phyloP scores from a whole-genome alignment of 92 coral and sea anemone genomes.

The Zoanthus sociatus region DNA sequence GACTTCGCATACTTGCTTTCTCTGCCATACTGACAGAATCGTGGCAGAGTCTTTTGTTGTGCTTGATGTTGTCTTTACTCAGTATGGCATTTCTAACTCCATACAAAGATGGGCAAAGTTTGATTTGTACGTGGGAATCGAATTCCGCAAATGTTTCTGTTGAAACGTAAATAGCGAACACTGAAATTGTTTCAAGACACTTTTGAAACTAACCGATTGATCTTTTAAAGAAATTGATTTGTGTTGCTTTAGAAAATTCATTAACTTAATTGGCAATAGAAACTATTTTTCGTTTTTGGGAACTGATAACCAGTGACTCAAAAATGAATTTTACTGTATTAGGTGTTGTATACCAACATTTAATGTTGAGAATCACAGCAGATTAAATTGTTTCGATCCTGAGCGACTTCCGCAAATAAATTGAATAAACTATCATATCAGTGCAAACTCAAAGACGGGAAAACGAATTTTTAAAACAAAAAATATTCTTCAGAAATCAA shows the following conservation, averaged over 20 bases:
- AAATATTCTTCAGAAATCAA: too few relatives aligned
- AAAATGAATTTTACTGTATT: not conserved
- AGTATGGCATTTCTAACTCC: slow-evolving; percentile 17
- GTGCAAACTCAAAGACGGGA: too few relatives aligned
- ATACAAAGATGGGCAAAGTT: slow-evolving; percentile 37
- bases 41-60: slow-evolving; percentile 22
- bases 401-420: too few relatives aligned
- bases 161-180: not conserved
- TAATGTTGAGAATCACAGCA: too few relatives aligned
- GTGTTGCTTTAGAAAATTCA: too few relatives aligned
- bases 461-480: too few relatives aligned
- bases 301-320: not conserved
- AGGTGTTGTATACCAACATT: too few relatives aligned
- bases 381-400: too few relatives aligned
- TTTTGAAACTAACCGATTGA: not conserved
- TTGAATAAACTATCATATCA: too few relatives aligned
- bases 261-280: not conserved
- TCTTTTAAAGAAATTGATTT: too few relatives aligned
- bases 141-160: slow-evolving; percentile 37
- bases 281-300: not conserved
- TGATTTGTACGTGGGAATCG: not conserved
- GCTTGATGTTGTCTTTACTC: not conserved
- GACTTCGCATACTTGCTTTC: slow-evolving; percentile 1
- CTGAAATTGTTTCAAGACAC: not conserved
- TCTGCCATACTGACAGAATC: not conserved